Conservation (phyloP, 2,113 vertebrate genomes). For the Corvus cornix region DNA sequence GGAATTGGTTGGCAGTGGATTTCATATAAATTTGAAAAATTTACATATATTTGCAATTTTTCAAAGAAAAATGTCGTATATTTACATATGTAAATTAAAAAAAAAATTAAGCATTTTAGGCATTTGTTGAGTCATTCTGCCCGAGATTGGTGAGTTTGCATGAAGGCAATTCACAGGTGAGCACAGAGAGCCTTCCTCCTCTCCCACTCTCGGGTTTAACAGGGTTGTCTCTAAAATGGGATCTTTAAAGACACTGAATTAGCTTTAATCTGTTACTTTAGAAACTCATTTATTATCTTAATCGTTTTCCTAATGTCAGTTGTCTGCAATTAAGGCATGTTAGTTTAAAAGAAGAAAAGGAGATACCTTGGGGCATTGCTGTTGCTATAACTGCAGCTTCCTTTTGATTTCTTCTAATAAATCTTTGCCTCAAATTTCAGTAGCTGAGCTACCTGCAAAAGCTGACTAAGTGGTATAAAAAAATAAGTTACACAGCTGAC, state of each 20-base stretch:
- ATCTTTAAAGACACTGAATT: conserved; percentile 44
- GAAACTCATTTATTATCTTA: conserved; percentile 41
- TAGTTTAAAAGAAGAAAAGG: conserved; percentile 39
- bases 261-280: conserved; percentile 55
- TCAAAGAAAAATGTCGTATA: not conserved
- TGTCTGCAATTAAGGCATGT: conserved; percentile 37
- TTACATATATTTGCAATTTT: not conserved
- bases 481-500: not conserved
- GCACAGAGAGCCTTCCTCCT: not conserved
- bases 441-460: not conserved
- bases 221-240: conserved; percentile 51
- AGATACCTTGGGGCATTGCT: conserved; percentile 1
- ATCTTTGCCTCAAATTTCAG: not conserved
- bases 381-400: not conserved
- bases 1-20: not conserved
- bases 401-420: not conserved
- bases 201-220: not conserved
- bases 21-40: not conserved
- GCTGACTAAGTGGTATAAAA: not conserved
- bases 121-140: not conserved
- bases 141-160: conserved; percentile 63
- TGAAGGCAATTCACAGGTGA: conserved; percentile 75
- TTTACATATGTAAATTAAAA: not conserved
- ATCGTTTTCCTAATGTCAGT: conserved; percentile 51
- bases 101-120: not conserved